Base-by-base conservation (phyloP, 1,140 invertebrate species). In the Drosophila sulfurigaster region DNA sequence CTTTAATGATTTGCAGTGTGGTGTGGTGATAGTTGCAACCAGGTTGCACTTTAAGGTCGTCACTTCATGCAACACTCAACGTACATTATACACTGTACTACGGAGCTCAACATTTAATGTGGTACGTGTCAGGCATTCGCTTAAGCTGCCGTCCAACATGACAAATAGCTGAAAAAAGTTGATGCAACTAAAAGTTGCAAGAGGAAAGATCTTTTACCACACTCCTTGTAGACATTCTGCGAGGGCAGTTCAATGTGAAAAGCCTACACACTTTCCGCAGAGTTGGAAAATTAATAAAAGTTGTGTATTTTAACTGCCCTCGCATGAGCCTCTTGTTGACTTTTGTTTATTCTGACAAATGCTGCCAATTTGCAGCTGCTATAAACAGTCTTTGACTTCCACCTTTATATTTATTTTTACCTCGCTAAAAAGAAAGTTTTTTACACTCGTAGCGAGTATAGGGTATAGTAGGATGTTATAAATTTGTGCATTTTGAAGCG, bases 21-120 rank as follows among this genome's bases (percentile, higher is more conserved):
- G 16, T 20, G 46, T 25, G 20, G 20, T 25, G 20, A 25, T 25
- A 25, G 13, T 62, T 38, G 52, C 64, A 71, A 59, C 63, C 38
- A 56, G 64, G 48, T 45, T 65, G 77, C 63, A 75, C 63, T 78
- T 78, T 76, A 86, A 71, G 51, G 65, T 67, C 66, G 64, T 62
- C 66, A 82, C 79, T 78, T 62, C 79, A 77, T 73, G 65, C 66
- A 62, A 65, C 51, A 74, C 78, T 79, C 35, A 4, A 38, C 48
- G 49, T 35, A 20, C 20, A 45, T 43, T 25, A 69, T 79, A 71
- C 64, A 87, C 83, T 83, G 60, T 78, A 70, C 82, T 66, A 88
- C 68, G 77, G 64, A 87, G 79, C 75, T 89, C 71, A 78, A 72
- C 78, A 85, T 89, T 88, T 89, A 88, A 88, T 89, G 83, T 85